Evolutionary conservation across 2,888 invertebrate genomes (phyloP).

Genomic region (Trimorus sp.): DNA sequence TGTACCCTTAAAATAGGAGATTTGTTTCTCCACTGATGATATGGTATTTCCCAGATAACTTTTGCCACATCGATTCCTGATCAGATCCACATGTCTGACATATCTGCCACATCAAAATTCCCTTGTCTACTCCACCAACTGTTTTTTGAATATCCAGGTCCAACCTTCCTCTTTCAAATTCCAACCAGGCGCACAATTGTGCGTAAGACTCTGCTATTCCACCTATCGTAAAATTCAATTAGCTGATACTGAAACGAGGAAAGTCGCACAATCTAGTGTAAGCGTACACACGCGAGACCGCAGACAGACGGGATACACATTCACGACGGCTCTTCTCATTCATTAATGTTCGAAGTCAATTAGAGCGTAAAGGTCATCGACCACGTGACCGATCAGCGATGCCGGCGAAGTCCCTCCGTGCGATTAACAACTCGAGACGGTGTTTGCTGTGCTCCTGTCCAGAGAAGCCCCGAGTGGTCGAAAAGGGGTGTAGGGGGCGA

Average conservation of each 20-base stretch:
- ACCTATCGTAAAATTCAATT: conserved; percentile 47
- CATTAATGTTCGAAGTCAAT: conserved; percentile 63
- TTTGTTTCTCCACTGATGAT: too few species aligned
- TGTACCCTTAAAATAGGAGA: too few species aligned
- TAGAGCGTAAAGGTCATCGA: conserved; percentile 62
- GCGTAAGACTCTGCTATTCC: conserved; percentile 8
- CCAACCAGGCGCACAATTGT: background rate
- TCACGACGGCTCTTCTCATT: conserved; percentile 50
- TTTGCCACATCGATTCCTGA: too few species aligned
- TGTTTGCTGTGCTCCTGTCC: conserved; percentile 11
- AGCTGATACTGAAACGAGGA: conserved; percentile 41
- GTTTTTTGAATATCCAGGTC: too few species aligned
- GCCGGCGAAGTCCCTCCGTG: conserved; percentile 1
- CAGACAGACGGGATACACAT: conserved; percentile 23
- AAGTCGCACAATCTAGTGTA: conserved; percentile 40
- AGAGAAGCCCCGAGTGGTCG: conserved; percentile 13
- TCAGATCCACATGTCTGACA: too few species aligned
- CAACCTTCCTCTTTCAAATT: background rate
- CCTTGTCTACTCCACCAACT: too few species aligned
- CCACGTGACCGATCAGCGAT: conserved; percentile 43
- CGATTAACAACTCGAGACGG: conserved; percentile 1
- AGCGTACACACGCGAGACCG: conserved; percentile 16
- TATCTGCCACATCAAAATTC: too few species aligned
- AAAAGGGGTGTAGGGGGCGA: background rate
- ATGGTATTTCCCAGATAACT: too few species aligned